Conservation (phyloP, 2,797 vertebrate species). For the Gila robusta region DNA sequence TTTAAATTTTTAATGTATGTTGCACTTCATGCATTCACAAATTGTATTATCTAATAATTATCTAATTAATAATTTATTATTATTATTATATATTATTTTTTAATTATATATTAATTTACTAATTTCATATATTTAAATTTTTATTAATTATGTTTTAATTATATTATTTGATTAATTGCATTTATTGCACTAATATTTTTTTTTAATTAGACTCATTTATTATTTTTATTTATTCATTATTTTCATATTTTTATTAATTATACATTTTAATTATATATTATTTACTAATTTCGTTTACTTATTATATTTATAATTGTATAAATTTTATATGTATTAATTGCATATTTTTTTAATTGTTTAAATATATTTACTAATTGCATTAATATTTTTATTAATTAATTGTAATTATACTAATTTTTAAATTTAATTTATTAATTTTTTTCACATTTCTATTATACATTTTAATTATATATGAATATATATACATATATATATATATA, state of each 20-base stretch:
- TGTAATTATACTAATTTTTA: too few relatives aligned
- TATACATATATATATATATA: too few relatives aligned
- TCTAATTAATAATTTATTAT: too few relatives aligned
- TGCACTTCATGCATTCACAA: background rate
- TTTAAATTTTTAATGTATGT: background rate
- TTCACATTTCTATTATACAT: background rate
- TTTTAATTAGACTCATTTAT: background rate
- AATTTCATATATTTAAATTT: background rate
- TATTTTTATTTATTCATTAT: background rate
- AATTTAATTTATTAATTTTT: background rate
- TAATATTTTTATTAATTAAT: too few relatives aligned
- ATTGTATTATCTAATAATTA: background rate
- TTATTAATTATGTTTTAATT: background rate
- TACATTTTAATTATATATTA: background rate
- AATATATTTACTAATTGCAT: background rate
- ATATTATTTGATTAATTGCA: too few relatives aligned
- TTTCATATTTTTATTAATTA: background rate
- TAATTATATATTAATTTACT: background rate
- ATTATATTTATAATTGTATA: background rate
- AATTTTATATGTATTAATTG: background rate
- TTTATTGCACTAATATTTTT: background rate
- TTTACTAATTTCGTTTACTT: too few relatives aligned
- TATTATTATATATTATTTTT: background rate
- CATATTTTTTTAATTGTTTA: too few relatives aligned
- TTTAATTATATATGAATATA: background rate